Evolutionary conservation across 2,113 vertebrate species (phyloP), one percentile per base, ranked within the genome.

Genomic region (Callithrix jacchus): DNA sequence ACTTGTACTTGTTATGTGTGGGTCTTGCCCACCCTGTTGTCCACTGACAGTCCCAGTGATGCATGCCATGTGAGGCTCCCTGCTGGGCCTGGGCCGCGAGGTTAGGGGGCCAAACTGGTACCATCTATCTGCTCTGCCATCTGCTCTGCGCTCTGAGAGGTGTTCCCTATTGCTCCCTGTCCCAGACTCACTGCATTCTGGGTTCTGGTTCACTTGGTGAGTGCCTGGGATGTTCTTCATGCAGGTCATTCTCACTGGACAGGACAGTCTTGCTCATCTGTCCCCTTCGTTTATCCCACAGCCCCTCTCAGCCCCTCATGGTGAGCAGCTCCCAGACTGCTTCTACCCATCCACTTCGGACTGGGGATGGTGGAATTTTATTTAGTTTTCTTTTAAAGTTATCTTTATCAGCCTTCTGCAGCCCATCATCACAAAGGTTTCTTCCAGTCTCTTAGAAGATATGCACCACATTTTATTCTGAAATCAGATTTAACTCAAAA

Each of bases 161-260:
- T 8, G 1, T 25, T 35, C 6, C 20, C 11, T 6, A 1, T 12
- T 0, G 8, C 30, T 49, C 47, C 14, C 1, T 21, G 8, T 8
- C 49, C 79, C 14, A 16, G 54, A 25, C 9, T 42, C 2, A 1
- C 35, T 23, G 4, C 27, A 0, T 47, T 25, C 14, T 1, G 1
- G 79, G 32, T 12, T 66, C 71, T 73, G 45, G 52, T 61, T 79
- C 5, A 4, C 14, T 35, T 0, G 20, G 1, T 16, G 42, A 11
- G 18, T 35, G 21, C 58, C 58, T 3, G 5, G n/a, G 40, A 2
- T 2, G 0, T 32, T 49, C 47, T 16, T 45, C 8, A 20, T n/a
- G 6, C 4, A 16, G 3, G 5, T 1, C 2, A 0, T 40, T 37
- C 37, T 88, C 54, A 3, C 6, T 0, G 30, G 14, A n/a, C n/a